Evolutionary conservation across 1,140 invertebrate species (phyloP), one percentile per base, ranked within the genome.

Genomic region (Drosophila tsacasi): DNA sequence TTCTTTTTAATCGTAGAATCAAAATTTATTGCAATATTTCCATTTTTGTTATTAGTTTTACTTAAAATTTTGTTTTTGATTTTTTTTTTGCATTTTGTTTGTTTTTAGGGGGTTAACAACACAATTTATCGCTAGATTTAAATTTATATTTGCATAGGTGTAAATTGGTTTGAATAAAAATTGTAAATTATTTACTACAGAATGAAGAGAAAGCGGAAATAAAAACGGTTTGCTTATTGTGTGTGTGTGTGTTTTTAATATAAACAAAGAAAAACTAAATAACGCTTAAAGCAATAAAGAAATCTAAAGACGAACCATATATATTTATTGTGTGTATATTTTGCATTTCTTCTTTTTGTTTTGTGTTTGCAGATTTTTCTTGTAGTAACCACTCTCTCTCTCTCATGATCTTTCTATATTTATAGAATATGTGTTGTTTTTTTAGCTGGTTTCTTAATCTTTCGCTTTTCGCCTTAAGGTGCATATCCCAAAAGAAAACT

Each of bases 221-320:
- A 62, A 76, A 91, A 87, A 74, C 50, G 77, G 35, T 76, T 67
- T 63, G 65, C 46, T 65, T 76, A 55, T 71, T 71, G 68, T 69
- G 66, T 77, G 62, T 75, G 73, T 67, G 37, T 58, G 61, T 74
- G 7, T 25, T 82, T 86, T 74, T 81, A 78, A 84, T 78, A 89
- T 83, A 91, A 91, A 81, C 83, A 84, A 84, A 81, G 84, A 84
- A 91, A 91, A 91, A 91, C 89, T 91, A 91, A 91, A 91, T 91
- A 91, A 91, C 89, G 89, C 89, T 91, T 91, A 91, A 91, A 84
- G 81, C 87, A 89, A 91, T 84, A 91, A 77, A 69, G 25, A 52
- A 89, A 74, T 71, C 68, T 89, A 84, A 44, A 76, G 82, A 91
- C 62, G 62, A 85, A 85, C 78, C 79, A 79, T 76, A 63, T 69